Base-by-base conservation (phyloP, 2,888 invertebrate genomes). In the Ophion ellenae region DNA sequence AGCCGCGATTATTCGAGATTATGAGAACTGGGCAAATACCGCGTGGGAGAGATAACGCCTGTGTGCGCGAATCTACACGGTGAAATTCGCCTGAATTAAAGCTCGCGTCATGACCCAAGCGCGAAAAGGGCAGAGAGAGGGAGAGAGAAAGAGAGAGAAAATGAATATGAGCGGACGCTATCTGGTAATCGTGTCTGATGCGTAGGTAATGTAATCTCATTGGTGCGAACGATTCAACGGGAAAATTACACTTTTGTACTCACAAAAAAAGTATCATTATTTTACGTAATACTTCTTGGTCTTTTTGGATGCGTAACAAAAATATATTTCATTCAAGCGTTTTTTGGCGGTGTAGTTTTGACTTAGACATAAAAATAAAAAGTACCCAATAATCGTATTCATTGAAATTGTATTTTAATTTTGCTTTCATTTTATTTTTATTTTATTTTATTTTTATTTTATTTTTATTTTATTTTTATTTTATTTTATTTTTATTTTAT, bases 31-130 rank as follows among this genome's bases (percentile, higher is more conserved):
- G 86, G 90, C 91, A 93, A 93, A 93, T 93, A 93, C 92, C 89
- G 92, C 91, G 92, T 92, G 91, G 91, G 91, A 92, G 91, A 93
- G 93, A 93, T 93, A 93, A 92, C 92, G 90, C 89, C 87, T 89
- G 87, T 87, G 86, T 76, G 82, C 88, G 87, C 83, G 88, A 75
- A 84, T 28, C 63, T 77, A 84, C 36, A 61, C 78, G 9, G 45
- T 40, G 32, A 76, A 73, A 63, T 91, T 88, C 90, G 91, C 90
- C 89, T 89, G 91, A 92, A 92, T 93, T 92, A 93, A 92, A 91
- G 92, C 91, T 92, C 91, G 14, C 90, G 91, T 92, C 92, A 45
- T 63, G 92, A 93, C 92, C 91, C 90, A 89, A 90, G 17, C 63
- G 66, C 91, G 88, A 90, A 89, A 66, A 75, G 28, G 87, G 87